Evolutionary conservation across 2,113 vertebrate species (phyloP).

Genomic region (Chaetodon trifascialis): DNA sequence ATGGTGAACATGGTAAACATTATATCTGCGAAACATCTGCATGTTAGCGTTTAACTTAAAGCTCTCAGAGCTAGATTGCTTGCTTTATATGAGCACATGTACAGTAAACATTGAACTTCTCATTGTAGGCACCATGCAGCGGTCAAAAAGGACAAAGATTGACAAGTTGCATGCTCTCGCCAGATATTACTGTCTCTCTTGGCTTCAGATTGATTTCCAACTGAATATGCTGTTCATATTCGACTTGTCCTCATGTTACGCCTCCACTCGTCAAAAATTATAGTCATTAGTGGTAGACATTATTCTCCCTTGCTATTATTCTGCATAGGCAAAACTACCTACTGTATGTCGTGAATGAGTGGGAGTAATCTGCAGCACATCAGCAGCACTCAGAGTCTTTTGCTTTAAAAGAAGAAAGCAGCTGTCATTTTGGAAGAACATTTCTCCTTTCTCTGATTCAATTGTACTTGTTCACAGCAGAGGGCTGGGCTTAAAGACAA

Average conservation of each 20-base stretch:
- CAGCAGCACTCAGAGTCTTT: slow-evolving; percentile 16
- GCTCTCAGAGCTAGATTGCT: not conserved
- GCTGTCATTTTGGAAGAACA: slow-evolving; percentile 18
- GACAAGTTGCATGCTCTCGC: not conserved
- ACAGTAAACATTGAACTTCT: not conserved
- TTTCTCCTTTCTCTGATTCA: slow-evolving; percentile 22
- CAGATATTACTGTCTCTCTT: not conserved
- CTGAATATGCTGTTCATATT: not conserved
- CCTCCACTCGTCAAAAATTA: slow-evolving; percentile 3
- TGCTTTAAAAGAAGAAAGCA: slow-evolving; percentile 45
- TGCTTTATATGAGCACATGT: not conserved
- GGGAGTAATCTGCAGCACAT: slow-evolving; percentile 31
- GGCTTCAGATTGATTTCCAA: not conserved
- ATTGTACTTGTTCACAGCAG: slow-evolving; percentile 5
- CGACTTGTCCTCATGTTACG: not conserved
- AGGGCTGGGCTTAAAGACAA: slow-evolving; percentile 12
- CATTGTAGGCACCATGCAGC: not conserved
- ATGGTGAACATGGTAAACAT: not conserved
- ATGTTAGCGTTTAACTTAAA: not conserved
- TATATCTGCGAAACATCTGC: not conserved
- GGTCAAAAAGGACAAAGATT: not conserved
- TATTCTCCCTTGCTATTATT: not conserved
- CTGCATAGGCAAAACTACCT: not conserved
- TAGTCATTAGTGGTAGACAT: not conserved
- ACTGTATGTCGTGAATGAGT: slow-evolving; percentile 5